These are phyloP conservation scores for Dione juno DNA, from an alignment of 2,888 invertebrate species.

Conservation along the genomic window DNA sequence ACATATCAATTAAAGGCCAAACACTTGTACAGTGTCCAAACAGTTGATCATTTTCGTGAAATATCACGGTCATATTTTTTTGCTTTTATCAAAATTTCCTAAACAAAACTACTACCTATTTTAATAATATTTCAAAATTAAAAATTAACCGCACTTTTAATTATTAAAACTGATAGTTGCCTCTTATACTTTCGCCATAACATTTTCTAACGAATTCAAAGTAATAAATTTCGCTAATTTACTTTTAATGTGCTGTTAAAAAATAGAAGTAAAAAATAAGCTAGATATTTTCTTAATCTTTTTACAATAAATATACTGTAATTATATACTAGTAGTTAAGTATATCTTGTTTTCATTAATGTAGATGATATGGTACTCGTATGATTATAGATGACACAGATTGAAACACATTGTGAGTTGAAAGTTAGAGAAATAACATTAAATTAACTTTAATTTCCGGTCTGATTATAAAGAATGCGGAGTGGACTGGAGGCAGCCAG, in stretches of 20 bases:
- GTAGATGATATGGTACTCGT: too few species aligned
- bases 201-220: slow-evolving; percentile 14
- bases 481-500: too few species aligned
- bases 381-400: too few species aligned
- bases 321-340: too few species aligned
- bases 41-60: background rate
- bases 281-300: background rate
- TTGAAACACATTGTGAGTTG: background rate
- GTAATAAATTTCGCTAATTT: slow-evolving; percentile 30
- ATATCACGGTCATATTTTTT: too few species aligned
- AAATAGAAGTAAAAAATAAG: background rate
- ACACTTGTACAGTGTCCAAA: too few species aligned
- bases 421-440: background rate
- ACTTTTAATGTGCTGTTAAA: slow-evolving; percentile 8
- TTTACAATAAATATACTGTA: too few species aligned
- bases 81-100: background rate
- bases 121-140: too few species aligned
- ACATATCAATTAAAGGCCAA: background rate
- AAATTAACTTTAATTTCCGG: background rate
- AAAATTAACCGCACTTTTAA: too few species aligned
- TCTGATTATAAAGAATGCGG: background rate
- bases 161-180: background rate
- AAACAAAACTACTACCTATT: too few species aligned
- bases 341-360: too few species aligned
- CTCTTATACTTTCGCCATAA: slow-evolving; percentile 9